A percentile compares a stretch with the other conserved stretches of the same genome.
Evolutionary conservation across 2,888 invertebrate genomes (phyloP).

Genomic region (Oscheius sp.): DNA sequence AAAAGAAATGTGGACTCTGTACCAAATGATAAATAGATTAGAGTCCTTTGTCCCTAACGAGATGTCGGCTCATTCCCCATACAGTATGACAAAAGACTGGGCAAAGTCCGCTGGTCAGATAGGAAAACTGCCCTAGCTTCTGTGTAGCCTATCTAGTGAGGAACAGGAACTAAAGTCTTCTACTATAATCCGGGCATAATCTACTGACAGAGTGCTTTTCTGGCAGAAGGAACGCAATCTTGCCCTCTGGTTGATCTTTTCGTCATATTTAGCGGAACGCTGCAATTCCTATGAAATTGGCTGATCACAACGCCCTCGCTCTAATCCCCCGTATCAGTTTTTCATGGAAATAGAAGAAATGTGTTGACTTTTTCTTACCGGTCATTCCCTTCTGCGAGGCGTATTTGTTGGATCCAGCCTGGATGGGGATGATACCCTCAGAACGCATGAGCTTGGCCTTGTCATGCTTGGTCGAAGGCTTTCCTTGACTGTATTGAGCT

Average conservation of each 20-base stretch:
- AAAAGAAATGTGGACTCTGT: slow-evolving; percentile 25
- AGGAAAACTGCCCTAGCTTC: too few species aligned
- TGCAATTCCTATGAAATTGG: too few species aligned
- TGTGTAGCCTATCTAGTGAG: too few species aligned
- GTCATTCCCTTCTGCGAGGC: slow-evolving; percentile 70
- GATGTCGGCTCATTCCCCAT: background rate
- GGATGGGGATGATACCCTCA: slow-evolving; percentile 69
- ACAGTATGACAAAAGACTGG: background rate
- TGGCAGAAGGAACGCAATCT: too few species aligned
- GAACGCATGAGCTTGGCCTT: slow-evolving; percentile 69
- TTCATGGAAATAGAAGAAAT: slow-evolving; percentile 22
- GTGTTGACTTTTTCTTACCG: slow-evolving; percentile 41
- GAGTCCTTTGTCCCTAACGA: slow-evolving; percentile 11
- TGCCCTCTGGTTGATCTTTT: too few species aligned
- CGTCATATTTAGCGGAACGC: too few species aligned
- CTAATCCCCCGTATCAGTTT: slow-evolving; percentile 20
- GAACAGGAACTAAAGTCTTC: too few species aligned
- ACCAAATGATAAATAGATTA: slow-evolving; percentile 1
- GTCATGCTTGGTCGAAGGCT: slow-evolving; percentile 65
- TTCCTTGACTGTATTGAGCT: slow-evolving; percentile 64
- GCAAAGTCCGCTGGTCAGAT: background rate
- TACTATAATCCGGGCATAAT: too few species aligned
- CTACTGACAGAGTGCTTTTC: too few species aligned
- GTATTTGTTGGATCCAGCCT: slow-evolving; percentile 70
- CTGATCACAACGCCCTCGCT: slow-evolving; percentile 10